Percentiles rank a stretch among this genome's conserved stretches.
Conservation (phyloP, 1,140 invertebrate species). For the Bombus difficillimus region DNA sequence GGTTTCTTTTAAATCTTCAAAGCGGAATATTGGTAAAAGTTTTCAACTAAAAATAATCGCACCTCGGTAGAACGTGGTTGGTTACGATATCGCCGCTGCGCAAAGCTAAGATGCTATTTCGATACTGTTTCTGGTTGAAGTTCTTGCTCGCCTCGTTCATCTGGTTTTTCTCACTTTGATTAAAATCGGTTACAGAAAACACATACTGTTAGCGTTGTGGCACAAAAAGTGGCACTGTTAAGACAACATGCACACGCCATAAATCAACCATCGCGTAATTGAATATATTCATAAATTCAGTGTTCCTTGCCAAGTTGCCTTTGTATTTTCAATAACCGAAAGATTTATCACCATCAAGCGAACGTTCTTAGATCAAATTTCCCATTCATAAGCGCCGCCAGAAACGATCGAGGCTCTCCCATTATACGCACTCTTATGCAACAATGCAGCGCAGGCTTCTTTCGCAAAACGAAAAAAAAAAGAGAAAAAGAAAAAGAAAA, state of each 20-base stretch:
- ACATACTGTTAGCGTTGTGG: background rate
- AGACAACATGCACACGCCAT: background rate
- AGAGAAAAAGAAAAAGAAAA: background rate
- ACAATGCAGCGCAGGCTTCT: conserved; percentile 3
- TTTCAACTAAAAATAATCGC: too few relatives aligned
- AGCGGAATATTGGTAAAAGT: too few relatives aligned
- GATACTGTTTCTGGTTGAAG: too few relatives aligned
- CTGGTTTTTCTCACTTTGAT: background rate
- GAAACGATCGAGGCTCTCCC: conserved; percentile 6
- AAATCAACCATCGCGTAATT: conserved; percentile 23
- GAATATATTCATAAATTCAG: conserved; percentile 13
- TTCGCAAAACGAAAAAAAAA: background rate
- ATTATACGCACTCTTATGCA: conserved; percentile 18
- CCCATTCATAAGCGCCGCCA: conserved; percentile 9
- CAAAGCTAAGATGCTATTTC: too few relatives aligned
- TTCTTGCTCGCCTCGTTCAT: background rate
- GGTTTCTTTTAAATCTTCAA: too few relatives aligned
- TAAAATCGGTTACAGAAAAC: background rate
- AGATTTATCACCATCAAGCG: conserved; percentile 19
- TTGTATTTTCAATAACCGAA: conserved; percentile 9
- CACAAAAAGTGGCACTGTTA: background rate
- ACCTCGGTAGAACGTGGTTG: too few relatives aligned
- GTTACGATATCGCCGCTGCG: too few relatives aligned
- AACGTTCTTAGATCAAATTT: conserved; percentile 24
- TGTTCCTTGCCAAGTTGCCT: background rate